Evolutionary conservation across 1,140 invertebrate species (phyloP).

Genomic region (Drosophila santomea): DNA sequence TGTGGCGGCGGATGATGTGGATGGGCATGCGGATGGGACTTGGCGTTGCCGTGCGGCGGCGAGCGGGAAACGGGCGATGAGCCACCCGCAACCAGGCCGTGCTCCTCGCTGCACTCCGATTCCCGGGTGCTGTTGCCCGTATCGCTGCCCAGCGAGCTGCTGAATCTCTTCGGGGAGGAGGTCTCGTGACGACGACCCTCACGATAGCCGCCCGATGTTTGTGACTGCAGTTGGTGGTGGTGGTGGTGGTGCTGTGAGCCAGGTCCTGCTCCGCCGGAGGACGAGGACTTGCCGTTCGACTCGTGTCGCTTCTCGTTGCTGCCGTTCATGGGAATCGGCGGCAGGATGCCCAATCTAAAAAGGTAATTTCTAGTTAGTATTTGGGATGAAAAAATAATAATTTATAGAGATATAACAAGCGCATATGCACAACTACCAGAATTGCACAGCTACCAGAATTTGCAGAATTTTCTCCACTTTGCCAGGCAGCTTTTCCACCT

Average conservation of each 20-base stretch:
- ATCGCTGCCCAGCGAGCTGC: constrained; percentile 90
- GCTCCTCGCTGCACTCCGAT: constrained; percentile 90
- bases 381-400: background rate
- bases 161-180: constrained; percentile 85
- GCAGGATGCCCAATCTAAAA: constrained; percentile 76
- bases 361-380: background rate
- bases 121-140: constrained; percentile 90
- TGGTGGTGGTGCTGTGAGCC: constrained; percentile 59
- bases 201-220: constrained; percentile 28
- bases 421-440: background rate
- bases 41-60: constrained; percentile 60
- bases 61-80: constrained; percentile 63
- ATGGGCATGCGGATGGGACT: constrained; percentile 58
- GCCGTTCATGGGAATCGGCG: constrained; percentile 58
- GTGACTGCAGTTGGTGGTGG: constrained; percentile 56
- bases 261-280: constrained; percentile 7
- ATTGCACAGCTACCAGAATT: constrained; percentile 14
- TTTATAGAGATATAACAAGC: background rate
- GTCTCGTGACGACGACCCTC: constrained; percentile 85
- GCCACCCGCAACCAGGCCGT: constrained; percentile 32
- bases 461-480: background rate
- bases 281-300: constrained; percentile 41
- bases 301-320: constrained; percentile 57
- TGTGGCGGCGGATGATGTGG: constrained; percentile 48
- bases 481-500: background rate